phyloP scores from a whole-genome alignment of 1,140 invertebrate species.

The Agrilus planipennis region DNA sequence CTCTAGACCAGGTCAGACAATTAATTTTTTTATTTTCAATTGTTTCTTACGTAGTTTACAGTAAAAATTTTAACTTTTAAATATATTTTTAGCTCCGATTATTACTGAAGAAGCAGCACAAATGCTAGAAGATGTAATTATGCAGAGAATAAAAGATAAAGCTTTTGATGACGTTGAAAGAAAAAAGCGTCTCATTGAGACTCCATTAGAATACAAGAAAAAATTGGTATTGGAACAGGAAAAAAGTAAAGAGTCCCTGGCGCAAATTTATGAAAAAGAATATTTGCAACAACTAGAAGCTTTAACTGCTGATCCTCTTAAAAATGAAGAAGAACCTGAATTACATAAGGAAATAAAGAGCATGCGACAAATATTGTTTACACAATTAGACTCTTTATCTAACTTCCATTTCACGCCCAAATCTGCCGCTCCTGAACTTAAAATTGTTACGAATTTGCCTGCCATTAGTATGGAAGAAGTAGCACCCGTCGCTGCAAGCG shows the following conservation, averaged over 20 bases:
- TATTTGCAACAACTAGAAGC: conserved; percentile 73
- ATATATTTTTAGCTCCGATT: conserved; percentile 50
- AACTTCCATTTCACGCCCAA: conserved; percentile 94
- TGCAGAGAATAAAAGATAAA: conserved; percentile 84
- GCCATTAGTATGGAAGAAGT: conserved; percentile 92
- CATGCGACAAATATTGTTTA: conserved; percentile 67
- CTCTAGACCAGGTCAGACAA: conserved; percentile 47
- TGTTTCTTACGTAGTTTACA: conserved; percentile 1
- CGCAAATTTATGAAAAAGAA: conserved; percentile 92
- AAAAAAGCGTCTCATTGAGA: conserved; percentile 78
- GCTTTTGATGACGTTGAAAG: conserved; percentile 90
- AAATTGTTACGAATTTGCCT: conserved; percentile 83
- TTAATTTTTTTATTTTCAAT: conserved; percentile 5
- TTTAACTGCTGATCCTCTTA: conserved; percentile 42
- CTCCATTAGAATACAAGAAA: conserved; percentile 81
- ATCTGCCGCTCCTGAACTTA: conserved; percentile 70
- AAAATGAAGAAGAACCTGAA: conserved; percentile 56
- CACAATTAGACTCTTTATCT: conserved; percentile 81
- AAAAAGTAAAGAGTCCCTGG: conserved; percentile 89
- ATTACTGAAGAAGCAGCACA: conserved; percentile 84
- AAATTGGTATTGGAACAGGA: conserved; percentile 83
- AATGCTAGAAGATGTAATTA: conserved; percentile 83
- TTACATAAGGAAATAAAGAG: conserved; percentile 64
- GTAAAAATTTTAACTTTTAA: neutral
- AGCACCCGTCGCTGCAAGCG: conserved; percentile 74